These are phyloP conservation scores for Pseudocheirus occidentalis DNA, from an alignment of 2,797 vertebrate species.

Conservation along the genomic window DNA sequence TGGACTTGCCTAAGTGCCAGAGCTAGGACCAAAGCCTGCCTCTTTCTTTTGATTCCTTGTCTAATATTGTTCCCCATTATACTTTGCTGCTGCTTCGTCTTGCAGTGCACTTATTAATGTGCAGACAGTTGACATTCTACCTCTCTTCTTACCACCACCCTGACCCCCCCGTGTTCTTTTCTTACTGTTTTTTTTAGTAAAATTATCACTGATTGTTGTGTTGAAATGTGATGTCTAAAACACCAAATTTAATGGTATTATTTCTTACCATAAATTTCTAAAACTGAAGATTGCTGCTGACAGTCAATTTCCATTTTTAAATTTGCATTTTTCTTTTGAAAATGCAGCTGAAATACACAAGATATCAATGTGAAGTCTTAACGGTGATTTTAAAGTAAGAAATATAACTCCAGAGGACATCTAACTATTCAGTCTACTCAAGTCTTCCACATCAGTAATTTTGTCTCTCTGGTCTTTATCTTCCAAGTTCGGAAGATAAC, in stretches of 20 bases:
- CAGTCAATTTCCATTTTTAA: neutral
- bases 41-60: neutral
- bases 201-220: neutral
- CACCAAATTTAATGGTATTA: neutral
- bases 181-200: neutral
- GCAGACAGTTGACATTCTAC: neutral
- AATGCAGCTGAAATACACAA: neutral
- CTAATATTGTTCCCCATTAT: neutral
- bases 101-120: neutral
- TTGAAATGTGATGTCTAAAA: neutral
- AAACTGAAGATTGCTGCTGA: neutral
- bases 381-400: neutral
- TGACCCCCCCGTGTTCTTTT: neutral
- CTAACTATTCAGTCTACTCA: neutral
- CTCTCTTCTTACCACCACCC: neutral
- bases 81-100: neutral
- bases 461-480: neutral
- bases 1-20: neutral
- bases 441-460: neutral
- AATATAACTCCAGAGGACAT: neutral
- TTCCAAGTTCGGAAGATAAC: neutral
- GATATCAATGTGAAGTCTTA: neutral
- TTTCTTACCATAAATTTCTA: neutral
- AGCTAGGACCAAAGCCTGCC: neutral
- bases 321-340: neutral